Evolutionary conservation across 2,888 invertebrate genomes (phyloP).

Genomic region (Scaptodrosophila latifasciaeformis): DNA sequence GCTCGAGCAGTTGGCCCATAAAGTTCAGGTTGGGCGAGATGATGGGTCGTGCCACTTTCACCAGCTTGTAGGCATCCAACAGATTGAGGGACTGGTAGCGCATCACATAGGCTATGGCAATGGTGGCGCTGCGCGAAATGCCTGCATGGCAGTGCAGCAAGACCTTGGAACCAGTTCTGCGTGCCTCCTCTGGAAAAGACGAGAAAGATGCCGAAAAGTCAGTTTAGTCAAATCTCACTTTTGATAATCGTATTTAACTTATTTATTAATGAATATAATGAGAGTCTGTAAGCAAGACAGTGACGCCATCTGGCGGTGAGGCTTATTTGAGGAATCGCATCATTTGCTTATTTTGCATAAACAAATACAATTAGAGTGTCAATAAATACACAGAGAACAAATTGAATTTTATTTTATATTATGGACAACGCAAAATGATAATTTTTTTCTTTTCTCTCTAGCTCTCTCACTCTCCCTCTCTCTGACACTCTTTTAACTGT

Average conservation of each 20-base stretch:
- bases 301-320: neutral
- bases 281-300: neutral
- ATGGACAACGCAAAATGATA: constrained; percentile 46
- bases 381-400: constrained; percentile 1
- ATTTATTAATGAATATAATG: neutral
- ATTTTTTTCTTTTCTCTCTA: too few species aligned
- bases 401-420: constrained; percentile 4
- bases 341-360: constrained; percentile 29
- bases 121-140: constrained; percentile 93
- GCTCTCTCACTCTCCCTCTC: constrained; percentile 9
- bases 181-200: constrained; percentile 73
- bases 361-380: constrained; percentile 38
- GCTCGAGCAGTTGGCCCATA: constrained; percentile 91
- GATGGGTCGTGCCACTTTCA: constrained; percentile 89
- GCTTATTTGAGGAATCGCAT: constrained; percentile 6
- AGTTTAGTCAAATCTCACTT: too few species aligned
- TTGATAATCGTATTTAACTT: too few species aligned
- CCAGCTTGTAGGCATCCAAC: constrained; percentile 90
- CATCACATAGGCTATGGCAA: constrained; percentile 97
- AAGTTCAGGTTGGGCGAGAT: constrained; percentile 97
- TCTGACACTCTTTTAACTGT: constrained; percentile 16
- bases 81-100: constrained; percentile 87
- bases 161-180: constrained; percentile 77
- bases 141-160: constrained; percentile 97
- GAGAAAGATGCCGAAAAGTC: too few species aligned